Percentiles rank a stretch among this genome's conserved stretches.
phyloP scores from a whole-genome alignment of 2,797 vertebrate species.

The Protonibea diacanthus region DNA sequence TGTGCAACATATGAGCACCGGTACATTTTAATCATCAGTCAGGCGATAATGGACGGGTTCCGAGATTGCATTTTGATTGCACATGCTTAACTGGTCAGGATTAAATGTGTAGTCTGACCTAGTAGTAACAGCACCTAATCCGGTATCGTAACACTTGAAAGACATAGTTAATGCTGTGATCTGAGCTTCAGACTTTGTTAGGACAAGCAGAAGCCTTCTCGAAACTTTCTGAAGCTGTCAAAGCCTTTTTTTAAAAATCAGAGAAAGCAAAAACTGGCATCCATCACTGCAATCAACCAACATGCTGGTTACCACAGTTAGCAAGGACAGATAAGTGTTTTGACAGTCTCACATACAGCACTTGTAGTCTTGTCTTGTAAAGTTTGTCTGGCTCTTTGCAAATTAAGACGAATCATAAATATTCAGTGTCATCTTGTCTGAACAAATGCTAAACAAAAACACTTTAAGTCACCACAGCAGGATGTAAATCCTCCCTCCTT shows the following conservation, averaged over 20 bases:
- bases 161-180: background rate
- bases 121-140: no score
- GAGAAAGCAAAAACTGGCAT: background rate
- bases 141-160: background rate
- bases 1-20: no score
- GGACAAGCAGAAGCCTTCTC: background rate
- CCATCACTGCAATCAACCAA: background rate
- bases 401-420: slow-evolving; percentile 69
- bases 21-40: no score
- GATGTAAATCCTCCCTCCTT: slow-evolving; percentile 66
- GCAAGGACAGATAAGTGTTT: background rate
- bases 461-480: slow-evolving; percentile 70
- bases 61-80: no score
- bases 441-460: slow-evolving; percentile 68
- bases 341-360: background rate
- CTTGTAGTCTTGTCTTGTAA: background rate
- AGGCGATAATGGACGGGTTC: no score
- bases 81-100: background rate
- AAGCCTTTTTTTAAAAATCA: background rate
- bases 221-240: background rate
- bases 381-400: slow-evolving; percentile 31
- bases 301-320: background rate
- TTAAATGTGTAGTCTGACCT: background rate
- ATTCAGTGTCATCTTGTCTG: slow-evolving; percentile 66
- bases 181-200: background rate